These are phyloP conservation scores for Melanerpes formicivorus DNA, from an alignment of 2,113 vertebrate species.

Conservation along the genomic window DNA sequence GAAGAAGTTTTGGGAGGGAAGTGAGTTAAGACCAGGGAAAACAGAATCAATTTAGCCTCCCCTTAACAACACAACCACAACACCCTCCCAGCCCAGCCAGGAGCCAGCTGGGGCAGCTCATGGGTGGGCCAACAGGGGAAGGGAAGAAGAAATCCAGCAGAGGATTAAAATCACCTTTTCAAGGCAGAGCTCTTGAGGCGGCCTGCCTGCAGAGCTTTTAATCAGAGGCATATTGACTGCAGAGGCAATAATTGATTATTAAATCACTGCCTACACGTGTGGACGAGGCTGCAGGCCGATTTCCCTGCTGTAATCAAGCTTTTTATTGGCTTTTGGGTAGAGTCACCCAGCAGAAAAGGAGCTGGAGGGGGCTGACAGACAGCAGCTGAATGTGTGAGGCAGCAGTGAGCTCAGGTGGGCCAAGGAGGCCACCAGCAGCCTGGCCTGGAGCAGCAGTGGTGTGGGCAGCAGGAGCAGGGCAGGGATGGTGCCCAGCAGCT, in stretches of 20 bases:
- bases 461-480: too few species aligned
- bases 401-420: too few species aligned
- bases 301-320: slow-evolving; percentile 48
- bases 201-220: slow-evolving; percentile 42
- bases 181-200: not conserved
- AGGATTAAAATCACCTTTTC: slow-evolving; percentile 39
- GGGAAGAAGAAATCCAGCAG: not conserved
- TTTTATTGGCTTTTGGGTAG: slow-evolving; percentile 67
- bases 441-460: too few species aligned
- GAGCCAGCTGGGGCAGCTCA: not conserved
- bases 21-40: slow-evolving; percentile 36
- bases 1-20: too few species aligned
- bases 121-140: not conserved
- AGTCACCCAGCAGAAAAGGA: not conserved
- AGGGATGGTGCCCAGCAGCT: too few species aligned
- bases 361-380: too few species aligned
- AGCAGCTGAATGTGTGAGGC: too few species aligned
- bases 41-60: slow-evolving; percentile 46
- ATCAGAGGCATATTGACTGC: slow-evolving; percentile 22
- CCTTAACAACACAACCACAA: slow-evolving; percentile 14
- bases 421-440: too few species aligned
- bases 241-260: slow-evolving; percentile 60
- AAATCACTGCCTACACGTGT: slow-evolving; percentile 23
- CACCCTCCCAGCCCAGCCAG: not conserved
- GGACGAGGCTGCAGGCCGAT: not conserved